These are phyloP conservation scores for Symphodus melops DNA, from an alignment of 2,113 vertebrate species.

Conservation along the genomic window DNA sequence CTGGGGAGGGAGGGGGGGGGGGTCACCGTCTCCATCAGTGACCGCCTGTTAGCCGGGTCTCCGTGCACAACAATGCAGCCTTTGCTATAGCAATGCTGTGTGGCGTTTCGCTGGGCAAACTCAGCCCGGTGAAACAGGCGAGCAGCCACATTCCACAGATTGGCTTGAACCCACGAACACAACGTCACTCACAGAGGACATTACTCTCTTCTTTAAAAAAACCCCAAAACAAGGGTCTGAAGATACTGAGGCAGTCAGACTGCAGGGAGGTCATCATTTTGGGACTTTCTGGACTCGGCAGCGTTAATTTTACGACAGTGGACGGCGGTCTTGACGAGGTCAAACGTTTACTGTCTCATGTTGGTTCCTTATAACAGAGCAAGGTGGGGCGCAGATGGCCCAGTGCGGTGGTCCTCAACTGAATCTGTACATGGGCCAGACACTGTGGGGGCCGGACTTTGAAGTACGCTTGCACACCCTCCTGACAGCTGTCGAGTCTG, in stretches of 20 bases:
- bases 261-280: neutral
- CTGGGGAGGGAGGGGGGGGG: too few species aligned
- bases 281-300: neutral
- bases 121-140: conserved; percentile 79
- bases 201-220: too few species aligned
- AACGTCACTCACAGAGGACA: too few species aligned
- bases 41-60: conserved; percentile 89
- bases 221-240: too few species aligned
- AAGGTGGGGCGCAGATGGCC: neutral
- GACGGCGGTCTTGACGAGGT: too few species aligned
- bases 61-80: conserved; percentile 86
- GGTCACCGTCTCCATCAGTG: conserved; percentile 81
- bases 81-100: conserved; percentile 85
- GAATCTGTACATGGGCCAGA: too few species aligned
- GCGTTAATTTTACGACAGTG: neutral
- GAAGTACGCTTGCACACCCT: too few species aligned
- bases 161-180: conserved; percentile 31
- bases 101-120: conserved; percentile 89
- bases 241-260: conserved; percentile 33
- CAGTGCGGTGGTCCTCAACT: too few species aligned
- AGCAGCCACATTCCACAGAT: conserved; percentile 32
- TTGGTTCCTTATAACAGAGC: neutral
- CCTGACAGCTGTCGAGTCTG: too few species aligned
- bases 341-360: too few species aligned
- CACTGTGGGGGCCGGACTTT: too few species aligned